These are phyloP conservation scores for Kryptopterus vitreolus DNA, from an alignment of 2,797 vertebrate species.

Conservation along the genomic window DNA sequence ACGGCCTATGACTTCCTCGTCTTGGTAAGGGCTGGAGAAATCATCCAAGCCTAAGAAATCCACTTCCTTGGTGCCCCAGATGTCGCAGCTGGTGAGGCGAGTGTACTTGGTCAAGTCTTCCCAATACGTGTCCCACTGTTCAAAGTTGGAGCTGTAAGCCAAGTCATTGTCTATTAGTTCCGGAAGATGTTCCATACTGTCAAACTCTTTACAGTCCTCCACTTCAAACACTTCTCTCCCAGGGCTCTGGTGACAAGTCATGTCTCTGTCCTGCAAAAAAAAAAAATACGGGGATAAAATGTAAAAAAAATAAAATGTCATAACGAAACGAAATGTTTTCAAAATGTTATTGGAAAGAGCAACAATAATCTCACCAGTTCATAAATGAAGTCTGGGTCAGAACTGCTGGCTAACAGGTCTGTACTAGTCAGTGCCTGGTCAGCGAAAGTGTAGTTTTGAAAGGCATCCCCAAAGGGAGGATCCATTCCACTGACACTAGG, in stretches of 20 bases:
- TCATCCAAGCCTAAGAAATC: constrained; percentile 97
- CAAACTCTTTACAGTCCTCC: constrained; percentile 89
- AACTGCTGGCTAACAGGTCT: constrained; percentile 92
- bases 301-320: not conserved
- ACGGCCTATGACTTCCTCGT: constrained; percentile 94
- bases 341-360: not conserved
- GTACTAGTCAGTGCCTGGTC: constrained; percentile 99
- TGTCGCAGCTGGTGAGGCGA: constrained; percentile 94
- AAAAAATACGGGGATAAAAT: not conserved
- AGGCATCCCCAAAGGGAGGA: constrained; percentile 97
- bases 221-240: constrained; percentile 83
- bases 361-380: constrained; percentile 84
- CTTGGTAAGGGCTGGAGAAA: constrained; percentile 97
- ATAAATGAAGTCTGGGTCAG: constrained; percentile 99
- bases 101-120: constrained; percentile 99
- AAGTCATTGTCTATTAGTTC: constrained; percentile 87
- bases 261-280: constrained; percentile 89
- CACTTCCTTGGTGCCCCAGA: constrained; percentile 99
- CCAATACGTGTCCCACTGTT: constrained; percentile 99
- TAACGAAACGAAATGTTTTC: not conserved
- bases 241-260: constrained; percentile 92
- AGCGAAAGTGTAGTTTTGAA: constrained; percentile 95
- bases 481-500: constrained; percentile 98
- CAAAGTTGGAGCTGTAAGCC: constrained; percentile 88
- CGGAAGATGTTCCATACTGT: constrained; percentile 87